Base-by-base conservation (phyloP, 2,113 vertebrate genomes). In the Passer domesticus region DNA sequence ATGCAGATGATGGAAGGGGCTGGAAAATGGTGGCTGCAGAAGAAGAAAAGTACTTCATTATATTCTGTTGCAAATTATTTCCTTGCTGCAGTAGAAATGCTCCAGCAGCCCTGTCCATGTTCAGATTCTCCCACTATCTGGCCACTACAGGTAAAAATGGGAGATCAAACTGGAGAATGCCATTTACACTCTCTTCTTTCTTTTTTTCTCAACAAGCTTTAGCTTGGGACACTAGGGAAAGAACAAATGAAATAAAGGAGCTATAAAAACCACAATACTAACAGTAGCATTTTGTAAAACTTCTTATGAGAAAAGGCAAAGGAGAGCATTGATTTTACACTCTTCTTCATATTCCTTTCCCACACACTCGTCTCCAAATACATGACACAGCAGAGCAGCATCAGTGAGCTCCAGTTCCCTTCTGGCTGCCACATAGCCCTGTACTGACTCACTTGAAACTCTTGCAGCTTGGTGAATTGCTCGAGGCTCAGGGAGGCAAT, bases 341-440 rank as follows among this genome's bases (percentile, higher is more conserved):
- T 55, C 52, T 50, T 63, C 35, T 47, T 69, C 31, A n/a, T 1
- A 4, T 46, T 69, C 20, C 15, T 64, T 49, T 78, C 35, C 49
- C 55, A 33, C 46, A 66, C 14, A 56, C 4, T 5, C 10, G 0
- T 53, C 49, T 72, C 41, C 53, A 86, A 49, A 64, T 4, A 68
- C 28, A 68, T 39, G 39, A 87, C 53, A 35, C 13, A 55, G 47
- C 63, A 87, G 15, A 77, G n/a, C 47, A 87, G 9, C 43, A 83
- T 28, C 1, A 37, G 10, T 18, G 35, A 82, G 69, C 25, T 43
- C 39, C 2, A 3, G 27, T 15, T 50, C 67, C 59, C 33, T 50
- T 43, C 58, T 28, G 2, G 15, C 53, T 75, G 44, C 58, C 53
- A 18, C 24, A 52, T 0, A 0, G 43, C 13, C 30, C n/a, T 2